A percentile compares a stretch with the other conserved stretches of the same genome.
Conservation (phyloP, 2,113 vertebrate genomes). For the Callipepla californica region DNA sequence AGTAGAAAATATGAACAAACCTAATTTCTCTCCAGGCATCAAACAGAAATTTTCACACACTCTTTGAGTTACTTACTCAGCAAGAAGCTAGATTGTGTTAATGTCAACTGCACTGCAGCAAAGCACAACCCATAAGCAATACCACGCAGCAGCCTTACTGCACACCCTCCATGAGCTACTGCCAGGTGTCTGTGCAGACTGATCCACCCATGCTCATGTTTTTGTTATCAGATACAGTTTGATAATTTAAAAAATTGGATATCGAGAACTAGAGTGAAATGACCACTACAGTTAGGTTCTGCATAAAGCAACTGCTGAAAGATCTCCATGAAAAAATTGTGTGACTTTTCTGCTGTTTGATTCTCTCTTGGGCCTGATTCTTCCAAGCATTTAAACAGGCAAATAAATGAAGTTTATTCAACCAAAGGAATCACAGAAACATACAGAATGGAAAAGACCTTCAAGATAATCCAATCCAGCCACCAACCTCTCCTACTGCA, state of each 20-base stretch:
- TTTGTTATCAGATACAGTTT: accelerated
- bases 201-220: background rate
- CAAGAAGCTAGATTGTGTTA: background rate
- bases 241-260: accelerated
- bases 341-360: background rate
- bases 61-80: background rate
- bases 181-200: accelerated
- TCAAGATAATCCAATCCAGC: background rate
- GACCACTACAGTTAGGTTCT: background rate
- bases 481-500: background rate
- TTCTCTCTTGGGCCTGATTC: background rate
- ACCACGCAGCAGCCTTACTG: background rate
- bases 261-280: accelerated
- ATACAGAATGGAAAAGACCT: background rate
- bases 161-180: accelerated
- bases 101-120: background rate
- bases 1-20: background rate
- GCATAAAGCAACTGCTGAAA: background rate
- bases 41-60: background rate
- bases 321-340: background rate
- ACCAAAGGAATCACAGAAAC: background rate
- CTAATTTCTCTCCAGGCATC: background rate
- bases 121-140: accelerated
- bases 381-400: background rate
- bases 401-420: background rate